phyloP scores from a whole-genome alignment of 1,140 invertebrate species.

The Drosophila rufa region DNA sequence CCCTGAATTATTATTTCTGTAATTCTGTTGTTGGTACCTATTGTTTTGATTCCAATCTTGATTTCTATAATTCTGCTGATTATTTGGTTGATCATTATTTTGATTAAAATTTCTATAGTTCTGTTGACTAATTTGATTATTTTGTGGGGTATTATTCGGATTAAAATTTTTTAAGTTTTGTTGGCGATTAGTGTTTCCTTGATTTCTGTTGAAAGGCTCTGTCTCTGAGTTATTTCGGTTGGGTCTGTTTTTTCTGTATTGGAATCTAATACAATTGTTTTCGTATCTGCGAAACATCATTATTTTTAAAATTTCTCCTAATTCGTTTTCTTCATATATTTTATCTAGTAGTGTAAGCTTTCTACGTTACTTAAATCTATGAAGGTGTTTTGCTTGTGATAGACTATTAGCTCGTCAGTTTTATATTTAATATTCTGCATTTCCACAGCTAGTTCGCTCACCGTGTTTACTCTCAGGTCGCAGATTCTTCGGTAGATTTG shows the following conservation, averaged over 20 bases:
- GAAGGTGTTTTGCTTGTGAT: neutral
- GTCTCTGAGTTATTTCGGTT: no score
- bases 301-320: neutral
- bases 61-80: neutral
- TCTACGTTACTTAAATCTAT: neutral
- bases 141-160: no score
- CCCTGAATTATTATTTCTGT: neutral
- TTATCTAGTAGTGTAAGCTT: neutral
- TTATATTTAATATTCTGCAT: neutral
- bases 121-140: neutral
- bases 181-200: no score
- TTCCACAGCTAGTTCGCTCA: neutral
- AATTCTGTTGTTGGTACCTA: neutral
- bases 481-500: neutral
- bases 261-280: neutral
- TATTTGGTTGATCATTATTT: neutral
- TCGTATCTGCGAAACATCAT: neutral
- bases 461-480: neutral
- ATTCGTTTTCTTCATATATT: neutral
- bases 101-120: conserved; percentile 7
- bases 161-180: no score
- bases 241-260: neutral
- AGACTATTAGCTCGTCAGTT: neutral
- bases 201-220: no score
- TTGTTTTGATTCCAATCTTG: neutral